Base-by-base conservation (phyloP, 2,113 vertebrate genomes). In the Corythornis madagascariensis region DNA sequence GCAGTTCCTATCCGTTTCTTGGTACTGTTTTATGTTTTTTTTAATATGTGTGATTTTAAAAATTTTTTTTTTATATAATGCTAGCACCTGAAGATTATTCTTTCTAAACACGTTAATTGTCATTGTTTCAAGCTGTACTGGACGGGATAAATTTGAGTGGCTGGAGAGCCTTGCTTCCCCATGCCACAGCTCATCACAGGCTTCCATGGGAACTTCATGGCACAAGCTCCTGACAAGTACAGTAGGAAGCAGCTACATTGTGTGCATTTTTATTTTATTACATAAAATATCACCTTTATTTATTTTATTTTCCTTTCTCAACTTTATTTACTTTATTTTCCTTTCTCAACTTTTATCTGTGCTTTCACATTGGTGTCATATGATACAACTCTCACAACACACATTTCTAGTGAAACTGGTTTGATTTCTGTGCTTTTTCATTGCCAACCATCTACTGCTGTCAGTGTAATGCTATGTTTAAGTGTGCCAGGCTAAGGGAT, bases 191-290 rank as follows among this genome's bases (percentile, higher is more conserved):
- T 75, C 61, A n/a, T 89, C 72, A 64, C 63, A 70, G 56, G 29
- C 4, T 91, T 96, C 90, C 21, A 53, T 45, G 85, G 75, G 65
- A 82, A 48, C 89, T 95, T 89, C 67, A 82, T 42, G 26, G 35
- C 42, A 33, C 81, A 86, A 85, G 72, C 66, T 80, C 86, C 63
- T 92, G 42, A 43, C 43, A 87, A 47, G 26, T 35, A 26, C 56
- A 78, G n/a, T 17, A 56, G 16, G 53, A 77, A 88, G 65, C 65
- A 93, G 65, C 35, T 78, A 19, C 42, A 8, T 38, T 78, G 29
- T 0, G 0, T 55, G 38, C 64, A 15, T 7, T 60, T 89, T 92
- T 71, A 75, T 35, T 87, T 73, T 60, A 20, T 59, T 83, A 20
- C 31, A 24, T 26, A 70, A 92, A 76, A 81, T 65, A 13, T 26